Percentiles rank a stretch among this genome's conserved stretches.
These are phyloP conservation scores for Anthopleura xanthogrammica DNA, from an alignment of 92 coral and sea anemone genomes.

Conservation along the genomic window DNA sequence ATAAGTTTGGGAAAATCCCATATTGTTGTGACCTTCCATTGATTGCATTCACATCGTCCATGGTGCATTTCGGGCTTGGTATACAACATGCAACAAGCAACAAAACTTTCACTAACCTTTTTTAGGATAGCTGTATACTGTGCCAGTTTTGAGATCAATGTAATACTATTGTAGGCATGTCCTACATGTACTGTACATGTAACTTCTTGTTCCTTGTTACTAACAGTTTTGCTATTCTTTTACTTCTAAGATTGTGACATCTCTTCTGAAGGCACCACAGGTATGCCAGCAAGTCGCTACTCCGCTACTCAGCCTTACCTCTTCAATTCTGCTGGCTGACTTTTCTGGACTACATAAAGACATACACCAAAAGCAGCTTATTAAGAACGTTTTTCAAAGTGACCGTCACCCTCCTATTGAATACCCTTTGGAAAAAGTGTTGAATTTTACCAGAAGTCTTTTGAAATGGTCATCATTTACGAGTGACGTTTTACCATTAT, in stretches of 20 bases:
- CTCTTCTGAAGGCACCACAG: conserved; percentile 16
- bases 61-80: too few species aligned
- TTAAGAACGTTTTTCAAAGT: conserved; percentile 36
- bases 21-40: too few species aligned
- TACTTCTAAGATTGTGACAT: conserved; percentile 33
- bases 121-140: too few species aligned
- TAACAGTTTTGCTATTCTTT: neutral
- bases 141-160: too few species aligned
- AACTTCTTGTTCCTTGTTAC: neutral
- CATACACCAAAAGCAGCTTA: conserved; percentile 44
- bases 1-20: too few species aligned
- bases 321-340: conserved; percentile 65
- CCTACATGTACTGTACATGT: neutral
- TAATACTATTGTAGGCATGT: neutral
- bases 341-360: conserved; percentile 51
- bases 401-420: conserved; percentile 1
- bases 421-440: conserved; percentile 36
- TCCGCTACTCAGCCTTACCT: conserved; percentile 51
- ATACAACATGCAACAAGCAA: too few species aligned
- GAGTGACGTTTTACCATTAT: conserved; percentile 50
- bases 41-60: too few species aligned
- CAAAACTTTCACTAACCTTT: too few species aligned
- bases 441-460: conserved; percentile 55
- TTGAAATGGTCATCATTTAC: conserved; percentile 65
- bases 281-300: neutral